A percentile compares a stretch with the other conserved stretches of the same genome.
Evolutionary conservation across 2,113 vertebrate genomes (phyloP).

Genomic region (Monarcha castaneiventris): DNA sequence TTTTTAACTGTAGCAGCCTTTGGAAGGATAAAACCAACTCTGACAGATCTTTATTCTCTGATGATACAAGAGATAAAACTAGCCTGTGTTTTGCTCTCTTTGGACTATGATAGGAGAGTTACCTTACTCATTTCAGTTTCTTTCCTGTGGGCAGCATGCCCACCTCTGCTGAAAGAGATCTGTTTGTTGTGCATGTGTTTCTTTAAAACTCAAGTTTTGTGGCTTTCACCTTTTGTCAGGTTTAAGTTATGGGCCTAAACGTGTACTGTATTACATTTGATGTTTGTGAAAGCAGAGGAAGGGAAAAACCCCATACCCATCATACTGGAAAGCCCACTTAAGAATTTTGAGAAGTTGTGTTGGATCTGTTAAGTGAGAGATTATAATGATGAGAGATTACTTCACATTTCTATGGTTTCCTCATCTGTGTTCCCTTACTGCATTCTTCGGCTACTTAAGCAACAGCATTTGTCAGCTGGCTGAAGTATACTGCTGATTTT

Average conservation of each 20-base stretch:
- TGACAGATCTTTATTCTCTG: neutral
- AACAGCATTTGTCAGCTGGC: neutral
- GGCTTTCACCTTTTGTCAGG: neutral
- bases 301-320: neutral
- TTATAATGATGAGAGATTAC: neutral
- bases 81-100: neutral
- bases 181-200: neutral
- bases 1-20: neutral
- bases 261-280: neutral
- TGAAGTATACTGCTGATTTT: neutral
- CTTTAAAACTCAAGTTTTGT: neutral
- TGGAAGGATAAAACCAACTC: neutral
- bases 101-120: neutral
- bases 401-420: neutral
- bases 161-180: neutral
- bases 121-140: neutral
- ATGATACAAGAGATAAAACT: neutral
- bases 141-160: neutral
- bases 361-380: neutral
- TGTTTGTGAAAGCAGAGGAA: neutral
- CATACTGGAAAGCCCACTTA: neutral
- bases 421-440: neutral
- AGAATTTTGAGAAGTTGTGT: neutral
- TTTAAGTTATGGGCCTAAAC: neutral
- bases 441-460: neutral